Evolutionary conservation across 1,140 invertebrate genomes (phyloP), one percentile per base, ranked within the genome.

Genomic region (Mycetomoellerius zeteki): DNA sequence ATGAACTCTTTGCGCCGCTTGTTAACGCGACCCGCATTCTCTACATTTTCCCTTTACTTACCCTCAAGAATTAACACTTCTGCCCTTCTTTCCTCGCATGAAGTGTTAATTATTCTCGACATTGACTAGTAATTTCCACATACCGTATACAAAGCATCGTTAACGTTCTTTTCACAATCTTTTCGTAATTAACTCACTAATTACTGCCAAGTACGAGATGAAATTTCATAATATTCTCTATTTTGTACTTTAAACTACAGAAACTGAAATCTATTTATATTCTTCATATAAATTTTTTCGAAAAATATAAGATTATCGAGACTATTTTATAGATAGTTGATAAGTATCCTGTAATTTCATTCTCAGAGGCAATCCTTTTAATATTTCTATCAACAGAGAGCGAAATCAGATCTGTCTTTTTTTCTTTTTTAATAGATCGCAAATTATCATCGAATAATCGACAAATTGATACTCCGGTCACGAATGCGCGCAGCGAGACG

Each of bases 21-120:
- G 91, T 92, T 92, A 92, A 92, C 91, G 85, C 77, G 76, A 76
- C 75, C 86, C 78, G 86, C 71, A 89, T 91, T 89, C 89, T 88
- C 76, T 62, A 78, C 75, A 90, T 90, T 87, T 80, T 87, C 43
- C 37, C 88, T 85, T 58, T 58, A 43, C 27, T 75, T 24, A 50
- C 47, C 12, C 37, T 50, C 37, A 84, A 60, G 50, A 67, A 84
- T 84, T 84, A 84, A 75, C 65, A 56, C 37, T 84, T 33, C 54
- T 50, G 8, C 69, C 37, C 56, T 75, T 84, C 56, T 62, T 50
- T 50, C 5, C 24, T 56, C 52, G 24, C 54, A 47, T 16, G 19
- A 1, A 60, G 67, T 47, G 37, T 19, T 69, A 60, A 73, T 84
- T 84, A 84, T 84, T 60, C 56, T 84, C 24, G 69, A 60, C 37